phyloP scores from a whole-genome alignment of 2,797 vertebrate genomes.

The Cygnus olor region DNA sequence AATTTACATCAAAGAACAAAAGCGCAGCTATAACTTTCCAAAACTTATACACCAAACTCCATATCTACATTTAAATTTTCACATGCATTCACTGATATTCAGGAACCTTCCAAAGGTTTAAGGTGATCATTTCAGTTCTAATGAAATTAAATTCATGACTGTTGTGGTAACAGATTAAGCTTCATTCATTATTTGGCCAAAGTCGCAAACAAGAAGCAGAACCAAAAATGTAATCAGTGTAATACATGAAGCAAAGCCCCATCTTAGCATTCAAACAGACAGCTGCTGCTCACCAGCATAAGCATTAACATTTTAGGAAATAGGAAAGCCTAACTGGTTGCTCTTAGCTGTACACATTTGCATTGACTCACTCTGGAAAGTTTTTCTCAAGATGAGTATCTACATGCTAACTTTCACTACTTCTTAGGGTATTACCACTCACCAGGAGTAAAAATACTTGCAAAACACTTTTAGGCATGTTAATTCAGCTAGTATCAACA shows the following conservation, averaged over 20 bases:
- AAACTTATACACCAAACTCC: not conserved
- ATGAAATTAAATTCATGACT: not conserved
- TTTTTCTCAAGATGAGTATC: not conserved
- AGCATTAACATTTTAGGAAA: not conserved
- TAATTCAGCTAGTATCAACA: not conserved
- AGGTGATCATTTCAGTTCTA: not conserved
- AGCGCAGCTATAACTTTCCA: not conserved
- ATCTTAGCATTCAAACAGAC: not conserved
- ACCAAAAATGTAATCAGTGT: not conserved
- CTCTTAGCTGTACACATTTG: not conserved
- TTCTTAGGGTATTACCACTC: not conserved
- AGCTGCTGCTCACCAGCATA: not conserved
- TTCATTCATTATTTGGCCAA: not conserved
- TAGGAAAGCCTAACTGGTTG: not conserved
- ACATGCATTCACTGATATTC: not conserved
- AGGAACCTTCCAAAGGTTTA: not conserved
- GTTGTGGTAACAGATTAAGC: not conserved
- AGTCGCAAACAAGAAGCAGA: not conserved
- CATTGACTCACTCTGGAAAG: slow-evolving; percentile 35
- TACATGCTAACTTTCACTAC: not conserved
- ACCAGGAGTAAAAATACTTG: not conserved
- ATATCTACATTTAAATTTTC: not conserved
- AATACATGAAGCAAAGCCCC: not conserved
- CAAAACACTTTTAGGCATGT: not conserved
- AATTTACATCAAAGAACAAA: not conserved